Evolutionary conservation across 2,888 invertebrate species (phyloP).

Genomic region (Melipona beecheii): DNA sequence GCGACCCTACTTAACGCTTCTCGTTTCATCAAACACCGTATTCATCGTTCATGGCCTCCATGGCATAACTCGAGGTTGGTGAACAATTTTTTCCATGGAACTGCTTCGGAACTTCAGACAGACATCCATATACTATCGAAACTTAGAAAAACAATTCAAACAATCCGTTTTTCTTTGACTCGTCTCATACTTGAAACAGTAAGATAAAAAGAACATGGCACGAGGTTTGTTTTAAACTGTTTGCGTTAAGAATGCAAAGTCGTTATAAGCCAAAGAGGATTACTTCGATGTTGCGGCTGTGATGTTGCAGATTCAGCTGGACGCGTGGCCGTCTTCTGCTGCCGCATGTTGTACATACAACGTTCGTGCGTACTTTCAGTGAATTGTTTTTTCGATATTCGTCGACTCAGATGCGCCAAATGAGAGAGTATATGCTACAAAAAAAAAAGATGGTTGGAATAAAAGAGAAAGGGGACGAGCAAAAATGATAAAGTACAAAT

Average conservation of each 20-base stretch:
- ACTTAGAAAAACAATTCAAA: slow-evolving; percentile 8
- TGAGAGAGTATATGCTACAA: slow-evolving; percentile 14
- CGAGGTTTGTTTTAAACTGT: not conserved
- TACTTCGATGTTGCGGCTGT: slow-evolving; percentile 48
- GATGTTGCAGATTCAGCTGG: slow-evolving; percentile 64
- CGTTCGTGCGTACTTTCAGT: slow-evolving; percentile 7
- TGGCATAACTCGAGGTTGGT: not conserved
- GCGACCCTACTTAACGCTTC: slow-evolving; percentile 43
- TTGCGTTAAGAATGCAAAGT: slow-evolving; percentile 57
- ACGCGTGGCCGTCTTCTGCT: slow-evolving; percentile 45
- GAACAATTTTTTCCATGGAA: slow-evolving; percentile 11
- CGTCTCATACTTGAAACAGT: not conserved
- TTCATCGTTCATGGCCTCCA: slow-evolving; percentile 54
- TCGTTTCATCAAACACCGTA: slow-evolving; percentile 57
- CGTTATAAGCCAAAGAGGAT: slow-evolving; percentile 69
- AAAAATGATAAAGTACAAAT: not conserved
- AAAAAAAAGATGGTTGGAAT: not conserved
- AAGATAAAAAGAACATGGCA: not conserved
- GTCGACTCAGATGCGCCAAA: not conserved
- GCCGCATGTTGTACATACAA: slow-evolving; percentile 22
- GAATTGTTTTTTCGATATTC: slow-evolving; percentile 31
- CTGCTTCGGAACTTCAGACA: not conserved
- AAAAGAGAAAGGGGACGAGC: not conserved
- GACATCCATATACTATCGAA: not conserved
- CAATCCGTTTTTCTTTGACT: not conserved